phyloP scores from a whole-genome alignment of 2,888 invertebrate genomes.

The Imbricaverruca yamaguchii region DNA sequence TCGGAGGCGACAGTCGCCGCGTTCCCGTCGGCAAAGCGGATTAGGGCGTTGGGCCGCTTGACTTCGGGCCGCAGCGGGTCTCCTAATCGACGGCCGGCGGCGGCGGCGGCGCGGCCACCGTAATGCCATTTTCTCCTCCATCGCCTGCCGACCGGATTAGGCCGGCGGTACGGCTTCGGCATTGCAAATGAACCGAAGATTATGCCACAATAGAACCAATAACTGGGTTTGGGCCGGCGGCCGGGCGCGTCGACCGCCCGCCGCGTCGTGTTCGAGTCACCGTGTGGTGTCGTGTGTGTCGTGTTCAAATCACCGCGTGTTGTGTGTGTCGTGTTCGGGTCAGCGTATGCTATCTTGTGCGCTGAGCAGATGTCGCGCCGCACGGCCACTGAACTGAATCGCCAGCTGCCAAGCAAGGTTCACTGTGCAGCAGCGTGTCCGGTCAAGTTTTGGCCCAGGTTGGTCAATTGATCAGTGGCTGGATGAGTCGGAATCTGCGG shows the following conservation, averaged over 20 bases:
- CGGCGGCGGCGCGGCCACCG: not conserved
- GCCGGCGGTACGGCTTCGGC: slow-evolving; percentile 19
- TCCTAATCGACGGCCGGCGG: slow-evolving; percentile 8
- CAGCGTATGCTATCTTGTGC: too few relatives aligned
- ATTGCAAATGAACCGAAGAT: slow-evolving; percentile 23
- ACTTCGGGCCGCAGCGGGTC: not conserved
- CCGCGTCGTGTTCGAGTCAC: not conserved
- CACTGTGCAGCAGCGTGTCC: too few relatives aligned
- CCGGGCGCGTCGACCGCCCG: not conserved
- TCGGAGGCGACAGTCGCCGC: slow-evolving; percentile 22
- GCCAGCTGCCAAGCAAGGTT: too few relatives aligned
- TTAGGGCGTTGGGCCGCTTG: not conserved
- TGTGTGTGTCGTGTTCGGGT: too few relatives aligned
- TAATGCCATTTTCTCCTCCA: slow-evolving; percentile 22
- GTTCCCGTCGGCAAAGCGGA: slow-evolving; percentile 1
- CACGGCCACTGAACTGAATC: too few relatives aligned
- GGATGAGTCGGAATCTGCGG: too few relatives aligned
- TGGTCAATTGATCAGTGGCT: too few relatives aligned
- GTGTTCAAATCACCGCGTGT: too few relatives aligned
- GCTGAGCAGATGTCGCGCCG: too few relatives aligned
- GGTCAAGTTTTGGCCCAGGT: too few relatives aligned
- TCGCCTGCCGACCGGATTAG: slow-evolving; percentile 11
- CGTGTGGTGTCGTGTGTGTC: too few relatives aligned
- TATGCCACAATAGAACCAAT: slow-evolving; percentile 19
- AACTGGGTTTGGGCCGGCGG: slow-evolving; percentile 3